A percentile compares a stretch with the other conserved stretches of the same genome.
phyloP scores from a whole-genome alignment of 2,888 invertebrate species.

The Nipponacmea schrenckii region DNA sequence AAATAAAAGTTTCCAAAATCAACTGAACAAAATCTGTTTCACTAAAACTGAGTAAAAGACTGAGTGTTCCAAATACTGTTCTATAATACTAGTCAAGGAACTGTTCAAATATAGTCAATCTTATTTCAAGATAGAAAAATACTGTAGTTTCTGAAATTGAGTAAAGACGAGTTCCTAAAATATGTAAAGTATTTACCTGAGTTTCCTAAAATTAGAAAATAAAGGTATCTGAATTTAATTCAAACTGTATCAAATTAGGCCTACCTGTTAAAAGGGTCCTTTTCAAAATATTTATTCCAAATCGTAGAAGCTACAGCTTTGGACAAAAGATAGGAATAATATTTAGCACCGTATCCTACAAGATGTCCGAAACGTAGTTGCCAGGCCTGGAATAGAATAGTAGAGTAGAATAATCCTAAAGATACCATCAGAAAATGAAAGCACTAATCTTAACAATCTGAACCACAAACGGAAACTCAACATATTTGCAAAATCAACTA shows the following conservation, averaged over 20 bases:
- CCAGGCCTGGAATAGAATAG: slow-evolving; percentile 81
- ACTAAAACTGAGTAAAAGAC: too few species aligned
- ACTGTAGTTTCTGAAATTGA: too few species aligned
- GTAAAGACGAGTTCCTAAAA: too few species aligned
- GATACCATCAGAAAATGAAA: background rate
- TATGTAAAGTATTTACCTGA: too few species aligned
- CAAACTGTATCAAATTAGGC: background rate
- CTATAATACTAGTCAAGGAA: too few species aligned
- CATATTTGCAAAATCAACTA: slow-evolving; percentile 25
- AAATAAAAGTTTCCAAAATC: too few species aligned
- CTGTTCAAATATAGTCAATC: too few species aligned
- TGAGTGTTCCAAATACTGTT: too few species aligned
- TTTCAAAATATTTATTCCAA: slow-evolving; percentile 87
- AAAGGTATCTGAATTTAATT: too few species aligned
- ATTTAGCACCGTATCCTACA: slow-evolving; percentile 98
- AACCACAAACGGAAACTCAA: background rate
- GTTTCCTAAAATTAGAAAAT: too few species aligned
- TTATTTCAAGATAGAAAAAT: too few species aligned
- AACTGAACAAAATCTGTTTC: too few species aligned
- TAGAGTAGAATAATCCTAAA: background rate
- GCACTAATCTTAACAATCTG: background rate
- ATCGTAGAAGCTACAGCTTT: slow-evolving; percentile 91
- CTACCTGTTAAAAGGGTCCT: slow-evolving; percentile 70
- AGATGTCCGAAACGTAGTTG: slow-evolving; percentile 95
- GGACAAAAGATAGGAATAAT: slow-evolving; percentile 96